Evolutionary conservation across 2,888 invertebrate genomes (phyloP).

Genomic region (Apodemia hepburni): DNA sequence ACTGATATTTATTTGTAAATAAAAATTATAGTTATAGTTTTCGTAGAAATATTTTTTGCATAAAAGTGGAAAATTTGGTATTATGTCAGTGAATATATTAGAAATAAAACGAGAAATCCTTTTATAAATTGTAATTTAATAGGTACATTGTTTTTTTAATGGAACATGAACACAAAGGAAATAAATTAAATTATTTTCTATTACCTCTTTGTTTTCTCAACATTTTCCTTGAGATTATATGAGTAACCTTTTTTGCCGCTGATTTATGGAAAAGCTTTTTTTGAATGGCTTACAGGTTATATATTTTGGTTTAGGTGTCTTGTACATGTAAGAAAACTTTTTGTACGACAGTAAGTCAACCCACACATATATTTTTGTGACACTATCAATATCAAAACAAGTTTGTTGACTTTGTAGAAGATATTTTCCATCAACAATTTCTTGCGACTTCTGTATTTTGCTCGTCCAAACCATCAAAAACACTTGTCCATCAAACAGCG

Average conservation of each 20-base stretch:
- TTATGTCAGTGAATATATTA: slow-evolving; percentile 4
- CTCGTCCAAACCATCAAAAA: too few relatives aligned
- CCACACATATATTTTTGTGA: too few relatives aligned
- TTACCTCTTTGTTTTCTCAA: neutral
- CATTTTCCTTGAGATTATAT: neutral
- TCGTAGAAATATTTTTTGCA: slow-evolving; percentile 11
- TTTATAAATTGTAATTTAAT: neutral
- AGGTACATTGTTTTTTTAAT: neutral
- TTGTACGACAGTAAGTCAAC: too few relatives aligned
- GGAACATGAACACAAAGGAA: neutral
- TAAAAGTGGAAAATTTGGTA: slow-evolving; percentile 7
- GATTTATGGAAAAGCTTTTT: neutral
- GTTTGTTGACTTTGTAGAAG: too few relatives aligned
- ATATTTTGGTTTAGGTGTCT: too few relatives aligned
- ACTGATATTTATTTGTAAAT: slow-evolving; percentile 13
- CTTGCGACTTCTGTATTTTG: too few relatives aligned
- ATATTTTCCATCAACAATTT: too few relatives aligned
- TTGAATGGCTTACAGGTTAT: neutral
- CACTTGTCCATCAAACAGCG: neutral
- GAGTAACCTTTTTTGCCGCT: neutral
- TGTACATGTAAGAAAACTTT: too few relatives aligned
- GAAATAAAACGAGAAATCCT: neutral
- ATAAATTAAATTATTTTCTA: slow-evolving; percentile 8
- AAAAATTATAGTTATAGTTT: slow-evolving; percentile 12
- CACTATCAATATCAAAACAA: too few relatives aligned